phyloP scores from a whole-genome alignment of 2,113 vertebrate species.

The Nothoprocta pentlandii region DNA sequence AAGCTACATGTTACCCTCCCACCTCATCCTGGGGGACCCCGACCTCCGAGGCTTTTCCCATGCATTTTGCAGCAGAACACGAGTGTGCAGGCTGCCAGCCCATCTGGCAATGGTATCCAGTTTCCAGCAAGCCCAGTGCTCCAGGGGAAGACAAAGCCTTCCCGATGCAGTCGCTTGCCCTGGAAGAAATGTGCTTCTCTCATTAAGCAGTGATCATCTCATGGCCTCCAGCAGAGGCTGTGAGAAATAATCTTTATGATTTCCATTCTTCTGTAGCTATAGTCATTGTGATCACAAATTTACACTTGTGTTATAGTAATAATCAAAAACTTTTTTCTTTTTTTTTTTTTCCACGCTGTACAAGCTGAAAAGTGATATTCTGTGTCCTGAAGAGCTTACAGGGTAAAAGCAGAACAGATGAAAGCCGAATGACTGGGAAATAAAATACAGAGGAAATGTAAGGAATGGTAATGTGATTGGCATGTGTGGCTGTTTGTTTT shows the following conservation, averaged over 20 bases:
- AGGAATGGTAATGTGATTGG: conserved; percentile 11
- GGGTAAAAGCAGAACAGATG: conserved; percentile 18
- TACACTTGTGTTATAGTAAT: neutral
- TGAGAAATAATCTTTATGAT: neutral
- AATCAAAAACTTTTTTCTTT: neutral
- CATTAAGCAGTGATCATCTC: neutral
- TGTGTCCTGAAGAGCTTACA: neutral
- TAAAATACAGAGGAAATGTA: conserved; percentile 14
- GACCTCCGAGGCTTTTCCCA: neutral
- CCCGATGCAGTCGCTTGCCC: neutral
- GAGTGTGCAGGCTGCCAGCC: neutral
- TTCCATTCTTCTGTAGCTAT: neutral
- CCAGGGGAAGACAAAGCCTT: conserved; percentile 4
- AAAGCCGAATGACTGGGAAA: neutral
- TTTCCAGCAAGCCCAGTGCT: conserved; percentile 25
- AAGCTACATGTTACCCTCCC: neutral
- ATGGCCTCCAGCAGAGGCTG: neutral
- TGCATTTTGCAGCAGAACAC: neutral
- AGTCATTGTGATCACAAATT: neutral
- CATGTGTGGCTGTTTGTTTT: neutral
- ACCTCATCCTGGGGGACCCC: neutral
- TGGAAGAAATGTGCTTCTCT: neutral
- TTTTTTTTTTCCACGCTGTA: neutral
- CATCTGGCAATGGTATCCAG: conserved; percentile 13
- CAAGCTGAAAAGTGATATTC: conserved; percentile 27